Base-by-base conservation (phyloP, 2,797 vertebrate genomes). In the Scarus forsteni region DNA sequence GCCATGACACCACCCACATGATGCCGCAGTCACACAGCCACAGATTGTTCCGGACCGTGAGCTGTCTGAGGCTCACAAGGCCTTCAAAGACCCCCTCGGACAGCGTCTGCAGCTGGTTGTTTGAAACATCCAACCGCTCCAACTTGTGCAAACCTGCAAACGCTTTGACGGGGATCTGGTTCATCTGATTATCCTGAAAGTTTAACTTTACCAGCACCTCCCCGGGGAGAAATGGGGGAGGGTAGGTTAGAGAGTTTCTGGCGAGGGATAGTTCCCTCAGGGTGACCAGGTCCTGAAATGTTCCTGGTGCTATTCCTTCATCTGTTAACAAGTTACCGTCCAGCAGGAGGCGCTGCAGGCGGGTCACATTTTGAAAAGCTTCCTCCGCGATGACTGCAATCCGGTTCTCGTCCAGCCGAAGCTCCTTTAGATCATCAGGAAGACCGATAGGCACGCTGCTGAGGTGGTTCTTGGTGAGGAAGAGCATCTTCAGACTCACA, bases 101-200 rank as follows among this genome's bases (percentile, higher is more conserved):
- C 85, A 99, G 75, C 66, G 93, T 84, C 57, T 96, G 95, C 89
- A 98, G 95, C 34, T 97, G 96, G 92, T 99, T 99, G 92, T 92
- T 96, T 55, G 97, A 99, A 77, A 99, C 95, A 89, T 98, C 97
- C 85, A 99, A 94, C 85, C 93, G 94, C 75, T 98, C 96, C 67
- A 99, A 92, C 87, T 92, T 96, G 40, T 93, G 95, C 60, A 99
- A 94, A 53, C 95, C 95, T 5, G 93, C 85, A 59, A 99, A 97
- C 73, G 96, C 96, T 46, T 91, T 92, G 79, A 93, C 85, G 15
- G 97, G 96, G 92, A 99, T 97, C 76, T 94, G 91, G 70, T 89
- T 96, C 82, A 98, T 97, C 92, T 98, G 96, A 93, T 99, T 99
- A 87, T 99, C 97, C 88, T 99, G 97, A 78, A 98, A 93, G 80